These are phyloP conservation scores for Salpingus planirostris DNA, from an alignment of 2,888 invertebrate species.

Conservation along the genomic window DNA sequence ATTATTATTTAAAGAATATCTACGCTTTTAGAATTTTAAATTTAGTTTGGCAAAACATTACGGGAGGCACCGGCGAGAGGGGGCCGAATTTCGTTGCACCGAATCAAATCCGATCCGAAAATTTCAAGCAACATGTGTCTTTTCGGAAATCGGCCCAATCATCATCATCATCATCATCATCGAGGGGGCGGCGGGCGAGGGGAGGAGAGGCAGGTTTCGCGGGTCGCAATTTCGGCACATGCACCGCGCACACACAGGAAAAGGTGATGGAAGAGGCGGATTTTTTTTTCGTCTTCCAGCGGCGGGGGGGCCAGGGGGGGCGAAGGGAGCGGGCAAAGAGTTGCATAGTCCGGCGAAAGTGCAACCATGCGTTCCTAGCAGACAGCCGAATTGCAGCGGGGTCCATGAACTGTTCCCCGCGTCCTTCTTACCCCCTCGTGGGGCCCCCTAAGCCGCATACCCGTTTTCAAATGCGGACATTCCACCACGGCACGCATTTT, in stretches of 20 bases:
- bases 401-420: conserved; percentile 30
- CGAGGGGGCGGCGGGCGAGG: not conserved
- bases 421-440: conserved; percentile 17
- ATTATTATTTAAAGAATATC: conserved; percentile 29
- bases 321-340: conserved; percentile 27
- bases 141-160: no score
- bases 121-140: not conserved
- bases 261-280: not conserved
- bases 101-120: not conserved
- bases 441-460: conserved; percentile 25
- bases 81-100: not conserved
- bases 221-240: not conserved
- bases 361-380: conserved; percentile 45
- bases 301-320: conserved; percentile 19
- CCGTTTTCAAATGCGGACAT: conserved; percentile 25
- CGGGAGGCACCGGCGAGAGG: not conserved
- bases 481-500: conserved; percentile 22
- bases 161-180: no score
- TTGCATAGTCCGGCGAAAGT: conserved; percentile 42
- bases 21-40: conserved; percentile 35
- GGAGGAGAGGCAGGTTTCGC: not conserved
- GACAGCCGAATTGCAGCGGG: conserved; percentile 41
- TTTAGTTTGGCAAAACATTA: conserved; percentile 35
- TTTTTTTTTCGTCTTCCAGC: no score
- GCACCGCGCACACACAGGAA: no score